Evolutionary conservation across 1,140 invertebrate species (phyloP).

Genomic region (Danaus plexippus): DNA sequence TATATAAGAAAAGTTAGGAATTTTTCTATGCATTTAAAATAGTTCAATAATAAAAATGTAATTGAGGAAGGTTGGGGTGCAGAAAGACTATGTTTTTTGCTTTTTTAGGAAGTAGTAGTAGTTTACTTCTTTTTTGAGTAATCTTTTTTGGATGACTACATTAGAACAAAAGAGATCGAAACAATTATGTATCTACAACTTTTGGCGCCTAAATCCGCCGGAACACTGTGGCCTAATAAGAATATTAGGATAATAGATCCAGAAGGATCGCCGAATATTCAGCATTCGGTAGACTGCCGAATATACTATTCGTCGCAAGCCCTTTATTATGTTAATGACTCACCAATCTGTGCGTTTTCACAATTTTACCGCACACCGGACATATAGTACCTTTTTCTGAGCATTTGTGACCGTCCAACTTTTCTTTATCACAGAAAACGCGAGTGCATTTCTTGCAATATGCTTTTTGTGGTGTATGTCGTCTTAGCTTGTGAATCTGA

Average conservation of each 20-base stretch:
- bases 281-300: not conserved
- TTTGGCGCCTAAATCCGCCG: not conserved
- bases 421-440: conserved; percentile 22
- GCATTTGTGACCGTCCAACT: conserved; percentile 32
- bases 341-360: conserved; percentile 17
- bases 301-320: not conserved
- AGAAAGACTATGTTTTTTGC: too few relatives aligned
- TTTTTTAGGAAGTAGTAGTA: too few relatives aligned
- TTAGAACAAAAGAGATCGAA: too few relatives aligned
- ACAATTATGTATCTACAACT: too few relatives aligned
- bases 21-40: too few relatives aligned
- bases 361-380: conserved; percentile 33
- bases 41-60: too few relatives aligned
- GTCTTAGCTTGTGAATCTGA: conserved; percentile 38
- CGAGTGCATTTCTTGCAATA: conserved; percentile 30
- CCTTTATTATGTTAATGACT: conserved; percentile 7
- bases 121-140: too few relatives aligned
- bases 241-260: too few relatives aligned
- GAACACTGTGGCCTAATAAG: not conserved
- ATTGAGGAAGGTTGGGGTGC: too few relatives aligned
- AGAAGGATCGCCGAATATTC: not conserved
- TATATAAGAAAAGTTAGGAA: too few relatives aligned
- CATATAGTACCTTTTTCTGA: conserved; percentile 25
- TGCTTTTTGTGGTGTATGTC: conserved; percentile 32
- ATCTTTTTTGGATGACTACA: too few relatives aligned